Evolutionary conservation across 2,888 invertebrate genomes (phyloP).

Genomic region (Patella depressa): DNA sequence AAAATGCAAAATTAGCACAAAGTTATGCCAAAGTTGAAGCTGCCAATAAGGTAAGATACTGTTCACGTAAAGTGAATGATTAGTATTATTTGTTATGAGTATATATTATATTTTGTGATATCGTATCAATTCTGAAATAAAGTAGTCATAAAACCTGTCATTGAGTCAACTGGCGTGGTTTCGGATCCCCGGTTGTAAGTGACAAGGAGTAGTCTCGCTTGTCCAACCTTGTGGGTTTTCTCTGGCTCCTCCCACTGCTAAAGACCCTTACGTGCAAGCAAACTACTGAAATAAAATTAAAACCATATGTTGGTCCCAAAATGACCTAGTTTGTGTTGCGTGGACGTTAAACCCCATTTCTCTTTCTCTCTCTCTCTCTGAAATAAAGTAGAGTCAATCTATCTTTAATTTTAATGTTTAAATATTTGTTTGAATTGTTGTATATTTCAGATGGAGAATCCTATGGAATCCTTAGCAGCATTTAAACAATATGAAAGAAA

Average conservation of each 20-base stretch:
- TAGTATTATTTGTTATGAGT: background rate
- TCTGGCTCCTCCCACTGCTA: too few relatives aligned
- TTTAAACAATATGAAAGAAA: slow-evolving; percentile 78
- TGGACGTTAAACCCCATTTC: background rate
- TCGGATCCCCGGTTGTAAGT: too few relatives aligned
- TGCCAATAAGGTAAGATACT: slow-evolving; percentile 56
- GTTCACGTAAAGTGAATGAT: background rate
- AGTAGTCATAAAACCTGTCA: too few relatives aligned
- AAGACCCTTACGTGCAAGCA: too few relatives aligned
- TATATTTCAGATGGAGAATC: slow-evolving; percentile 63
- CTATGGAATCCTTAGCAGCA: slow-evolving; percentile 77
- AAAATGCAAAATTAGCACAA: slow-evolving; percentile 53
- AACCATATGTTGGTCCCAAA: too few relatives aligned
- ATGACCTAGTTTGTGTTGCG: too few relatives aligned
- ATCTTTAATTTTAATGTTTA: background rate
- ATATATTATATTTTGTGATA: background rate
- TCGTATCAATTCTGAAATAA: background rate
- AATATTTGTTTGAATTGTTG: background rate
- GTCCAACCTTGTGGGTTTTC: too few relatives aligned
- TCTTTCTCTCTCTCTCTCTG: background rate
- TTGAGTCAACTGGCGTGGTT: too few relatives aligned
- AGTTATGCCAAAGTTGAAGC: slow-evolving; percentile 55
- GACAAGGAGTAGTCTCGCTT: too few relatives aligned
- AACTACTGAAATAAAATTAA: too few relatives aligned
- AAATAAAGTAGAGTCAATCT: too few relatives aligned